Percentiles rank a stretch among this genome's conserved stretches.
Evolutionary conservation across 2,888 invertebrate species (phyloP).

Genomic region (Cheilosia variabilis): DNA sequence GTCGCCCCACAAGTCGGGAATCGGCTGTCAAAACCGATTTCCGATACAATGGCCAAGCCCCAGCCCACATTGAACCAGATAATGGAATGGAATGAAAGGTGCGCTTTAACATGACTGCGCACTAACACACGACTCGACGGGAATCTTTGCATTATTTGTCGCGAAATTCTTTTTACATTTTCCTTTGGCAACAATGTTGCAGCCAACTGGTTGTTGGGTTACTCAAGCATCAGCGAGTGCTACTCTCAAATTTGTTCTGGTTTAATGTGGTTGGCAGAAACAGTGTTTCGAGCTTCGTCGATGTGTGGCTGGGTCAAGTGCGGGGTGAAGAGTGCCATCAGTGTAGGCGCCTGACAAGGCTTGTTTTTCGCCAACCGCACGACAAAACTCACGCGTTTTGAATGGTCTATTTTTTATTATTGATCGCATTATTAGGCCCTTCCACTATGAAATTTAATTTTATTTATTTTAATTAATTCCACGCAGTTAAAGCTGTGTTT

Average conservation of each 20-base stretch:
- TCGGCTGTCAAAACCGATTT: not conserved
- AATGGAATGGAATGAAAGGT: constrained; percentile 26
- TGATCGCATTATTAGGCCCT: no score
- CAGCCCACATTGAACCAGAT: constrained; percentile 17
- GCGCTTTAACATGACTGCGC: constrained; percentile 14
- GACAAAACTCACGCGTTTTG: no score
- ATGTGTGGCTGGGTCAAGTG: constrained; percentile 24
- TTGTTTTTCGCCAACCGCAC: not conserved
- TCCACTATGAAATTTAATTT: constrained; percentile 68
- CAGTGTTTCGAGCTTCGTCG: not conserved
- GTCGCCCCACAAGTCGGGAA: not conserved
- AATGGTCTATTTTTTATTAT: no score
- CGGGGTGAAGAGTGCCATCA: constrained; percentile 17
- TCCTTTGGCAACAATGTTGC: constrained; percentile 50
- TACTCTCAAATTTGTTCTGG: constrained; percentile 54
- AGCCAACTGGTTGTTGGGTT: constrained; percentile 29
- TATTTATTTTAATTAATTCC: constrained; percentile 75
- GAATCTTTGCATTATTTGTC: constrained; percentile 10
- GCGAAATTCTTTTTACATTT: constrained; percentile 10
- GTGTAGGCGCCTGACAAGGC: constrained; percentile 26
- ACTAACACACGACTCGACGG: not conserved
- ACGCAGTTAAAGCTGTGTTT: constrained; percentile 70
- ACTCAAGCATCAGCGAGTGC: constrained; percentile 50
- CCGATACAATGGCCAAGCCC: constrained; percentile 17
- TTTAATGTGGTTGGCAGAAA: constrained; percentile 21